Evolutionary conservation across 1,140 invertebrate species (phyloP), one percentile per base, ranked within the genome.

Genomic region (Bombus soroeensis): DNA sequence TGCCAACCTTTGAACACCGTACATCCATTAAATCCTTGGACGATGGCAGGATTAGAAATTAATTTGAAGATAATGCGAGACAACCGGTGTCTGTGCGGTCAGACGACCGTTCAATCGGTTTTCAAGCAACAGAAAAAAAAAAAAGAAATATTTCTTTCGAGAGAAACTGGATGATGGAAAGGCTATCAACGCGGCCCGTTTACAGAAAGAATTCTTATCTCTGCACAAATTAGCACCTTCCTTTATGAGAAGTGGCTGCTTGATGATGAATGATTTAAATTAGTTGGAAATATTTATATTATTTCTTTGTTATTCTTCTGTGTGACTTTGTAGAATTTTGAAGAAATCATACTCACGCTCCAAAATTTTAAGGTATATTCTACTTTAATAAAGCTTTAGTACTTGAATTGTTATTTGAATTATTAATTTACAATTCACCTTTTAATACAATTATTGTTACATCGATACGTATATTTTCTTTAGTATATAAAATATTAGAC

Each of bases 21-120:
- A 89, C 81, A 81, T 92, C 83, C 89, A 92, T 91, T 88, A 92
- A 87, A 85, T 90, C 70, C 64, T 81, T 84, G 57, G 88, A 92
- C 88, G 87, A 87, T 83, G 53, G 72, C 71, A 71, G 66, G 64
- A 86, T 43, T 62, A 71, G 43, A 87, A 81, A 90, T 87, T 84
- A 89, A 89, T 90, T 89, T 75, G 77, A 47, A 85, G 87, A 87
- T 91, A 78, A 85, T 59, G 71, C 64, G 25, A n/a, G 57, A 74
- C 71, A 76, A 41, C 32, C 73, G 28, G 12, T 59, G 2, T 6
- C 28, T 53, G 3, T 47, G 68, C 41, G 47, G 47, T 53, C 57
- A 34, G 64, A 32, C 62, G 43, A 39, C 32, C 3, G 25, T n/a
- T 73, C 34, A 53, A 79, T 53, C 71, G 75, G 37, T 37, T 34